phyloP scores from a whole-genome alignment of 2,888 invertebrate species.

The Cabera pusaria region DNA sequence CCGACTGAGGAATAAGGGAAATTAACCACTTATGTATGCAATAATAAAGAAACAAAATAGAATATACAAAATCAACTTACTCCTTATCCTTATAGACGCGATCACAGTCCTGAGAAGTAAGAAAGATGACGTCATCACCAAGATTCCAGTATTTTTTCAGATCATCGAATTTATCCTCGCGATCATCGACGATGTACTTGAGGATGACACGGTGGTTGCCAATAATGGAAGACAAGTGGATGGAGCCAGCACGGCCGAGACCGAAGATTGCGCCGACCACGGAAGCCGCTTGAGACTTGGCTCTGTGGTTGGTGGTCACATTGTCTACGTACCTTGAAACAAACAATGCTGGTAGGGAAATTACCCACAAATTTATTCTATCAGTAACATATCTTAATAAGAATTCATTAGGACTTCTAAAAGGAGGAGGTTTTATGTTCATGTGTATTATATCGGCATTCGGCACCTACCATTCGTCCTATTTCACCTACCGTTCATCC shows the following conservation, averaged over 20 bases:
- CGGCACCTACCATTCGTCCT: too few species aligned
- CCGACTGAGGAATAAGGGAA: too few species aligned
- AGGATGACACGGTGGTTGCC: conserved; percentile 73
- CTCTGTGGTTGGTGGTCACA: conserved; percentile 47
- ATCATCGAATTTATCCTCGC: conserved; percentile 61
- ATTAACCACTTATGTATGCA: too few species aligned
- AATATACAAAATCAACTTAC: too few species aligned
- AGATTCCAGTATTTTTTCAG: conserved; percentile 78
- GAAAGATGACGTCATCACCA: conserved; percentile 61
- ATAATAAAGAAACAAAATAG: too few species aligned
- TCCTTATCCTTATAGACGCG: conserved; percentile 78
- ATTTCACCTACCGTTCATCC: too few species aligned
- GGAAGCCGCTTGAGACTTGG: conserved; percentile 39
- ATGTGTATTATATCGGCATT: too few species aligned
- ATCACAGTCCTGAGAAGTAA: conserved; percentile 72
- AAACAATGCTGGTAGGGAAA: too few species aligned
- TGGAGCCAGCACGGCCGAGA: conserved; percentile 84
- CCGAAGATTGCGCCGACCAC: conserved; percentile 82
- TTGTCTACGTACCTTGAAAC: conserved; percentile 65
- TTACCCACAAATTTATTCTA: too few species aligned
- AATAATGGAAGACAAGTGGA: conserved; percentile 79
- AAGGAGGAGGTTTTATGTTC: too few species aligned
- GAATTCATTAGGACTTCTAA: too few species aligned
- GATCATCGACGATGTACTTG: conserved; percentile 83
- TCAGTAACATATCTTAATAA: too few species aligned